Conservation (phyloP, 2,888 invertebrate species). For the Carpatolechia fugitivella region DNA sequence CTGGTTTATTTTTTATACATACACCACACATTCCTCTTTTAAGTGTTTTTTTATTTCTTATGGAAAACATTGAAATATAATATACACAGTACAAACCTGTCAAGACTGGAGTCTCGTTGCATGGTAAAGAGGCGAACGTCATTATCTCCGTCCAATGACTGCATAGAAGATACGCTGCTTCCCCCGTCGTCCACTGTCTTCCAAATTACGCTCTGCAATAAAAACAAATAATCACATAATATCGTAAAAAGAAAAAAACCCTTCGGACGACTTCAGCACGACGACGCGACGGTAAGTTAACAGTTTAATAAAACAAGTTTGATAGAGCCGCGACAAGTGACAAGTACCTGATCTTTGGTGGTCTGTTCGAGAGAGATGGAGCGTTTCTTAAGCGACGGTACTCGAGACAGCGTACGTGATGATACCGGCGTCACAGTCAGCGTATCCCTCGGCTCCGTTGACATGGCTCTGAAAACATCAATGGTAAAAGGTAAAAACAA, state of each 20-base stretch:
- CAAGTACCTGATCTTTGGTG: slow-evolving; percentile 67
- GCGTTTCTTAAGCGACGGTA: slow-evolving; percentile 73
- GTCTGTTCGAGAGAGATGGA: slow-evolving; percentile 75
- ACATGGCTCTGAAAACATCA: slow-evolving; percentile 61
- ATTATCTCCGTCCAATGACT: slow-evolving; percentile 85
- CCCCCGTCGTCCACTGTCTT: slow-evolving; percentile 84
- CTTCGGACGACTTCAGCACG: too few species aligned
- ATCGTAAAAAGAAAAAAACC: too few species aligned
- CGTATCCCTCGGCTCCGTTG: slow-evolving; percentile 71
- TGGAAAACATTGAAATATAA: too few species aligned
- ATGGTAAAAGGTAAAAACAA: too few species aligned
- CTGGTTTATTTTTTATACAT: too few species aligned
- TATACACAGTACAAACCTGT: slow-evolving; percentile 84
- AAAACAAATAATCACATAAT: too few species aligned
- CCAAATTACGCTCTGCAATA: slow-evolving; percentile 84
- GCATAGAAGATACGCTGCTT: slow-evolving; percentile 91
- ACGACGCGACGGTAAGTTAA: background rate
- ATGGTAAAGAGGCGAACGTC: slow-evolving; percentile 80
- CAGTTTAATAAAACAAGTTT: background rate
- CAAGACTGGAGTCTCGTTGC: slow-evolving; percentile 87
- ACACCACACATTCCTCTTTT: too few species aligned
- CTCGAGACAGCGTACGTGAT: slow-evolving; percentile 56
- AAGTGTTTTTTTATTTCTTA: too few species aligned
- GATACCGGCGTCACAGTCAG: slow-evolving; percentile 57
- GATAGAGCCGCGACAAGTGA: background rate